These are phyloP conservation scores for Hafferia zeledoni DNA, from an alignment of 2,797 vertebrate species.

Conservation along the genomic window DNA sequence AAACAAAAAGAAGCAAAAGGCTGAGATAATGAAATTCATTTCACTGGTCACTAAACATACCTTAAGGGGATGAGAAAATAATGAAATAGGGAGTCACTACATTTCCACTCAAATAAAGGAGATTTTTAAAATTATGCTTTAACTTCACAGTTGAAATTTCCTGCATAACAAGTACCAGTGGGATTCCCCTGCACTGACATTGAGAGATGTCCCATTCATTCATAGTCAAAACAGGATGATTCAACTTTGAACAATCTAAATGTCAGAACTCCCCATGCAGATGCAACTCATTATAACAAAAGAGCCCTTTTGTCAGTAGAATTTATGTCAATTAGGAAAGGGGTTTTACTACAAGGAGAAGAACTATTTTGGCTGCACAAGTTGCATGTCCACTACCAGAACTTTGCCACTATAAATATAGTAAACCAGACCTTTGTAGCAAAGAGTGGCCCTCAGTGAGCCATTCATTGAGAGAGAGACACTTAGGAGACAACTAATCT, in stretches of 20 bases:
- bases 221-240: conserved; percentile 31
- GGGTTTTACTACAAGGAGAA: not conserved
- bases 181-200: conserved; percentile 28
- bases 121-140: not conserved
- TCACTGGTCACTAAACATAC: not conserved
- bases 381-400: not conserved
- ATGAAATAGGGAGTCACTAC: not conserved
- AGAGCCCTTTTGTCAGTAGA: not conserved
- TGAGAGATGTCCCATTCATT: conserved; percentile 20
- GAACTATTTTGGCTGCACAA: not conserved
- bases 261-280: conserved; percentile 10
- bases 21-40: not conserved
- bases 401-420: not conserved
- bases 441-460: not conserved
- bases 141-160: not conserved
- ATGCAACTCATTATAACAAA: not conserved
- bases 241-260: conserved; percentile 15
- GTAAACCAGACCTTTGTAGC: not conserved
- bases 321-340: not conserved
- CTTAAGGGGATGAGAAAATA: not conserved
- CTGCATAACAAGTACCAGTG: conserved; percentile 9
- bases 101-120: not conserved
- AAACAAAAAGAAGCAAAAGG: not conserved
- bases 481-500: not conserved
- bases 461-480: not conserved